Evolutionary conservation across 2,113 vertebrate genomes (phyloP).

Genomic region (Podilymbus podiceps): DNA sequence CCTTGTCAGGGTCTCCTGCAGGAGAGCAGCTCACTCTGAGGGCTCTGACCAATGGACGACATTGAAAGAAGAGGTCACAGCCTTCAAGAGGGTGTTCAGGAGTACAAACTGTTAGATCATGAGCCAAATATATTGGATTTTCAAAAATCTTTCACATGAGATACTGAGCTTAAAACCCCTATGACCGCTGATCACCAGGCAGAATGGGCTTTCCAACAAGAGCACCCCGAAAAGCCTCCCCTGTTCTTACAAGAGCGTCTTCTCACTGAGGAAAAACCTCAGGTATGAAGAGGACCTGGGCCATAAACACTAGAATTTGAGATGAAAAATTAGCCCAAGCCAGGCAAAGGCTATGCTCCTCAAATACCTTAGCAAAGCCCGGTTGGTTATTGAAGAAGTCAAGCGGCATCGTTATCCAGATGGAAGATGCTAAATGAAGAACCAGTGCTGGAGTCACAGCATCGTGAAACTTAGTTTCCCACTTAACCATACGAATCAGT

Average conservation of each 20-base stretch:
- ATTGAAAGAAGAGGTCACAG: background rate
- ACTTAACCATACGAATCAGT: background rate
- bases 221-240: background rate
- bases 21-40: background rate
- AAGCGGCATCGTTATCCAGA: background rate
- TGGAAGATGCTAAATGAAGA: background rate
- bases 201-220: background rate
- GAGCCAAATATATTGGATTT: background rate
- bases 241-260: background rate
- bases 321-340: background rate
- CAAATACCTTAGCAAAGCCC: background rate
- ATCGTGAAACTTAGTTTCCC: background rate
- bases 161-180: background rate
- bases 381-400: background rate
- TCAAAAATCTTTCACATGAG: background rate
- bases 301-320: background rate
- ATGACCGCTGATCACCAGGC: rapidly evolving
- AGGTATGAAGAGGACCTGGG: background rate
- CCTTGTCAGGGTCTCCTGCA: background rate
- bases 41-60: background rate
- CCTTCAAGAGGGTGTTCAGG: background rate
- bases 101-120: background rate
- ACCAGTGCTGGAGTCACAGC: background rate
- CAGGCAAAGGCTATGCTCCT: background rate
- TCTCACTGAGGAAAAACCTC: background rate